Base-by-base conservation (phyloP, 2,113 vertebrate species). In the Syngnathus typhle region DNA sequence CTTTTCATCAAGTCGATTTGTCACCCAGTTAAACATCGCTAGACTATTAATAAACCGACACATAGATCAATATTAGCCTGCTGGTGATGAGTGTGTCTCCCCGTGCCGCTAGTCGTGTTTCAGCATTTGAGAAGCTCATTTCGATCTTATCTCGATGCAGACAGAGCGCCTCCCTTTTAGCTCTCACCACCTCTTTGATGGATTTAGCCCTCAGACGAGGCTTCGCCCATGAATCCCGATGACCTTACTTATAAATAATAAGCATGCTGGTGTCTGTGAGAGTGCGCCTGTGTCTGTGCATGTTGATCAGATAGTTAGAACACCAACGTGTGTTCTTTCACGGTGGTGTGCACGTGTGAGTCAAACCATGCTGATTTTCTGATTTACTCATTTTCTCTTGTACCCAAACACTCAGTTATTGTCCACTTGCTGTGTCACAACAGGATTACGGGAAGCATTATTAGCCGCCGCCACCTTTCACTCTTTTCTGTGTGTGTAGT, bases 401-500 rank as follows among this genome's bases (percentile, higher is more conserved):
- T 62, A 73, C 52, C 51, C 56, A 79, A 82, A 80, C 68, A 59
- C 76, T 68, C 16, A 56, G 55, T 77, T 79, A 79, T 83, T 84
- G 72, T 76, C 72, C 46, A 70, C 82, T 78, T 76, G 69, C 59
- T 68, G 70, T 80, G 73, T 75, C 64, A 79, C 70, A 47, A 60
- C 69, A 60, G 79, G 81, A 86, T 86, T 83, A 87, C 67, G 69
- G 36, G 36, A 60, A 59, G 80, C 78, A 88, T 85, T 82, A 83
- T 84, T 84, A 84, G 75, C 80, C 64, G 74, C 64, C 64, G 46
- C 49, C 41, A 27, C 12, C 44, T 70, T 43, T 75, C 60, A 74
- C 82, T 69, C 69, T 75, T 60, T 51, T 87, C 60, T 72, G 67
- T 87, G 72, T 84, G 77, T 91, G 74, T 91, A 99, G 97, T 99